Evolutionary conservation across 1,140 invertebrate species (phyloP), one percentile per base, ranked within the genome.

Genomic region (Aradophagus sp.): DNA sequence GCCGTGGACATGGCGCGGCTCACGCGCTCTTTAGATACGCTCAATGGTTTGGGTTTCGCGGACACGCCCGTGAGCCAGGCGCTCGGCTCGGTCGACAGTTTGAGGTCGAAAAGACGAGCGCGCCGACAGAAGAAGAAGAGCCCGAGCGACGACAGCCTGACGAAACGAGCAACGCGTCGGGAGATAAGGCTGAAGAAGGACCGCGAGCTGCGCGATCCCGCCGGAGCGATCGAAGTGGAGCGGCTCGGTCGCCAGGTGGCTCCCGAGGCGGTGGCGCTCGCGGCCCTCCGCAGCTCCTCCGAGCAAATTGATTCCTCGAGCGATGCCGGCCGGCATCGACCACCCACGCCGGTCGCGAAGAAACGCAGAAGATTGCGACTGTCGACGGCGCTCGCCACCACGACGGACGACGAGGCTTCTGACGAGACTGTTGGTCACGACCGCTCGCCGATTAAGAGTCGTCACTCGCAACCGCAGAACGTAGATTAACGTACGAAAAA

Each of bases 1-100:
- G 92, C 91, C 7, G 84, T 93, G 41, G 86, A 88, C 5, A 90
- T 93, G 88, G 90, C 90, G 11, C 88, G 90, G 73, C 27, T 85
- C 10, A 78, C 77, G 8, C 80, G 68, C 5, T 86, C 84, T 3
- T 56, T 84, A 31, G 81, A 85, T 47, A 77, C 74, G 35, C 48
- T 86, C 13, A 73, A 81, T 56, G 58, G 41, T 8, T 70, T 76
- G 42, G 59, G 68, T 32, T 65, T 31, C 23, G 68, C 35, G 56
- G 74, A 53, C 61, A 56, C 32, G 55, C 68, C 17, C 20, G 45
- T 59, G n/a, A 44, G 8, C 14, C 72, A 44, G 19, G 72, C 77
- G 13, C 56, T 80, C 6, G 80, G 73, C 23, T 85, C 82, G 0
- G 72, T 74, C 3, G 83, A 85, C 34, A 85, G 81, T 61, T 38